Evolutionary conservation across 2,888 invertebrate species (phyloP).

Genomic region (Heteromurus nitidus): DNA sequence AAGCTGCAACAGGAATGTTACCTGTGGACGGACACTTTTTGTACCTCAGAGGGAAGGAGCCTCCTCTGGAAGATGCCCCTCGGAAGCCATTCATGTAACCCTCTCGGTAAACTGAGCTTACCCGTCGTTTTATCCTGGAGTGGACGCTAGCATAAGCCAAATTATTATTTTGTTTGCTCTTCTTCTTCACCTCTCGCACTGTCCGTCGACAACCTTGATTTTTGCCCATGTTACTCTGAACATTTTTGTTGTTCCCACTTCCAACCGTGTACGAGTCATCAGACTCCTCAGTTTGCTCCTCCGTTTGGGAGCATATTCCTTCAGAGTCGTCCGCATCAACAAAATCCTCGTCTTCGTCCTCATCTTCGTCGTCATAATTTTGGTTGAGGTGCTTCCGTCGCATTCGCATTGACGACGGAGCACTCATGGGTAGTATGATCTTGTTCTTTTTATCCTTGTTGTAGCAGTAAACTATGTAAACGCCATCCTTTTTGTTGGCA

Average conservation of each 20-base stretch:
- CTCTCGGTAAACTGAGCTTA: conserved; percentile 71
- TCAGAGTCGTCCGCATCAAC: conserved; percentile 46
- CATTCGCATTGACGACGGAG: conserved; percentile 66
- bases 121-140: conserved; percentile 53
- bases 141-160: conserved; percentile 39
- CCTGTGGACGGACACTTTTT: conserved; percentile 54
- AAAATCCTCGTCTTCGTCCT: conserved; percentile 28
- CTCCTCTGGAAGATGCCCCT: conserved; percentile 11
- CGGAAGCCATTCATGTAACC: conserved; percentile 44
- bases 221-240: conserved; percentile 1
- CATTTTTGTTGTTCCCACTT: conserved; percentile 4
- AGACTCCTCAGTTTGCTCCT: conserved; percentile 44
- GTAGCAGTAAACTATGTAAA: conserved; percentile 72
- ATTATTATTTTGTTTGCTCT: conserved; percentile 60
- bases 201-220: conserved; percentile 62
- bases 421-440: conserved; percentile 60
- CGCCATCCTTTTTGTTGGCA: conserved; percentile 63
- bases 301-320: conserved; percentile 47
- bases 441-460: conserved; percentile 61
- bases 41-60: conserved; percentile 32
- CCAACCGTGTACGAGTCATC: conserved; percentile 22
- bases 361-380: conserved; percentile 8
- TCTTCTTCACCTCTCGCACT: conserved; percentile 71
- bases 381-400: conserved; percentile 38
- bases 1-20: conserved; percentile 46